Evolutionary conservation across 1,140 invertebrate species (phyloP).

Genomic region (Lysiphlebus fabarum): DNA sequence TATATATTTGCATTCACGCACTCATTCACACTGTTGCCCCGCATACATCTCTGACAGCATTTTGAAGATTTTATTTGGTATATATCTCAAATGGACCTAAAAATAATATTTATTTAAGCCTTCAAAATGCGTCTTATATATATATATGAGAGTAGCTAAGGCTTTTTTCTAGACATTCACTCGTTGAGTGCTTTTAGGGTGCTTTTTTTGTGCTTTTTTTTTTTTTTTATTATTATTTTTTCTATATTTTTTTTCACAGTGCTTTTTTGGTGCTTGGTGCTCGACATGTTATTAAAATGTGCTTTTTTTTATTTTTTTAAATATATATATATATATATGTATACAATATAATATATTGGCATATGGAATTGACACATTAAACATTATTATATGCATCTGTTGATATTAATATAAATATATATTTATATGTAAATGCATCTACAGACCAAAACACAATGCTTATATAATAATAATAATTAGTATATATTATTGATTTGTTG

Average conservation of each 20-base stretch:
- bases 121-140: conserved; percentile 3
- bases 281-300: conserved; percentile 42
- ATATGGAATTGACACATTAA: too few relatives aligned
- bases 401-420: not conserved
- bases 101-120: too few relatives aligned
- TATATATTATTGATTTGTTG: too few relatives aligned
- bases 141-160: conserved; percentile 28
- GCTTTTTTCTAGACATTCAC: conserved; percentile 33
- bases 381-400: too few relatives aligned
- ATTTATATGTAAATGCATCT: not conserved
- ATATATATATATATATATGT: too few relatives aligned
- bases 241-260: conserved; percentile 29
- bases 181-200: conserved; percentile 33
- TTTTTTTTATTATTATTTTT: too few relatives aligned
- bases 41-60: conserved; percentile 29
- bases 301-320: conserved; percentile 26
- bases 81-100: not conserved
- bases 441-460: too few relatives aligned
- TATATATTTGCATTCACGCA: conserved; percentile 36
- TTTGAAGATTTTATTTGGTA: not conserved
- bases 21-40: conserved; percentile 39
- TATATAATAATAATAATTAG: too few relatives aligned
- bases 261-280: conserved; percentile 43
- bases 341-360: not conserved
- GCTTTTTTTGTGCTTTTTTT: conserved; percentile 41